Percentiles rank a stretch among this genome's conserved stretches.
phyloP scores from a whole-genome alignment of 1,140 invertebrate species.

The Drosophila setifemur region DNA sequence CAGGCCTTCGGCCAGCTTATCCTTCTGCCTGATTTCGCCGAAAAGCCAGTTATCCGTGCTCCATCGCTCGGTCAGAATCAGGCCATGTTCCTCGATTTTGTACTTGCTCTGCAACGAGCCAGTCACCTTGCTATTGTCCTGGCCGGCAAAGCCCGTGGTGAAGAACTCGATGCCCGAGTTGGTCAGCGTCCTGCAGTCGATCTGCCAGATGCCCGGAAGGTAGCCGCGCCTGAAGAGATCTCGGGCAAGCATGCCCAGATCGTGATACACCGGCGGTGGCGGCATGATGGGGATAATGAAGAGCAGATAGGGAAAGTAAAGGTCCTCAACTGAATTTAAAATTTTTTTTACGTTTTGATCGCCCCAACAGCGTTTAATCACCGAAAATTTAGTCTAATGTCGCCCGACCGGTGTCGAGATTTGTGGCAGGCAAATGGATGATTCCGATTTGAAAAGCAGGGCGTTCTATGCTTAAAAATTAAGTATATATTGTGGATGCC shows the following conservation, averaged over 20 bases:
- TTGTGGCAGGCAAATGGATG: not conserved
- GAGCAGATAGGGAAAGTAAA: constrained; percentile 16
- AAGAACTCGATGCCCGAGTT: constrained; percentile 53
- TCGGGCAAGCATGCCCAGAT: constrained; percentile 56
- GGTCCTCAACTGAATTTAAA: constrained; percentile 34
- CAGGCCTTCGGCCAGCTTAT: constrained; percentile 55
- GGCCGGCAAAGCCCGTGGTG: constrained; percentile 42
- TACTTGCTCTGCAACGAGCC: constrained; percentile 62
- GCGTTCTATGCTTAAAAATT: not conserved
- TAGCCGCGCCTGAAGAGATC: constrained; percentile 59
- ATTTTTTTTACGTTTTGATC: constrained; percentile 12
- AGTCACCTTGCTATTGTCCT: constrained; percentile 55
- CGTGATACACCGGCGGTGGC: constrained; percentile 36
- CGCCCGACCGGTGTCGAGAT: not conserved
- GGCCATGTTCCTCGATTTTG: constrained; percentile 55
- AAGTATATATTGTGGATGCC: too few species aligned
- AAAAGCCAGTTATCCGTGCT: constrained; percentile 56
- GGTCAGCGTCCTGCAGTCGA: constrained; percentile 58
- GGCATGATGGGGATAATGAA: constrained; percentile 39
- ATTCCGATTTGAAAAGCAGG: not conserved
- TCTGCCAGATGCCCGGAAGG: constrained; percentile 63
- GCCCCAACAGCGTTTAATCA: not conserved
- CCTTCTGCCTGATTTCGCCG: constrained; percentile 56
- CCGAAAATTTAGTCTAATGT: constrained; percentile 17
- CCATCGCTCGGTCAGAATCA: constrained; percentile 59